Evolutionary conservation across 1,140 invertebrate species (phyloP).

Genomic region (Leptinotarsa lineolata): DNA sequence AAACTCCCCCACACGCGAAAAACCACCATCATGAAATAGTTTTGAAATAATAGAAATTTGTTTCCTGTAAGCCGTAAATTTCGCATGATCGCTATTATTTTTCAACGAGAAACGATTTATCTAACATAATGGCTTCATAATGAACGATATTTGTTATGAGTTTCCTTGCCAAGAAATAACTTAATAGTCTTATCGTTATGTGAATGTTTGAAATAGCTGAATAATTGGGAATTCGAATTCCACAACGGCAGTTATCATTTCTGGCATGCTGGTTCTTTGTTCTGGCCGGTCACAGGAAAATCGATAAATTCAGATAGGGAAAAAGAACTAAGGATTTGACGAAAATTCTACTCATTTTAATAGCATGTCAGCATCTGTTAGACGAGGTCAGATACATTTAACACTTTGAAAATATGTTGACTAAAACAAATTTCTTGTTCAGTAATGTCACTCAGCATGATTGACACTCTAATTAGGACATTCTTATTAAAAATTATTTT

Average conservation of each 20-base stretch:
- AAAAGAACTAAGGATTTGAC: too few relatives aligned
- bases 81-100: not conserved
- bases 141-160: slow-evolving; percentile 1
- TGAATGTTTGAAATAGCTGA: not conserved
- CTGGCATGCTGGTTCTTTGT: not conserved
- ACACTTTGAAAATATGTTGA: too few relatives aligned
- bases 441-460: too few relatives aligned
- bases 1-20: too few relatives aligned
- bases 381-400: too few relatives aligned
- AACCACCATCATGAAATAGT: too few relatives aligned
- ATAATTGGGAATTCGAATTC: not conserved
- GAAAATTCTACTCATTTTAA: too few relatives aligned
- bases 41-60: not conserved
- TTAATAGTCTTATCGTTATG: not conserved
- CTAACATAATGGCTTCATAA: not conserved
- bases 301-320: too few relatives aligned
- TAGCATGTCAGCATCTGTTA: too few relatives aligned
- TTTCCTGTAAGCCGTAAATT: not conserved
- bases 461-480: too few relatives aligned
- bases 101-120: not conserved
- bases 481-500: too few relatives aligned
- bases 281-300: not conserved
- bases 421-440: too few relatives aligned
- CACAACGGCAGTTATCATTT: not conserved
- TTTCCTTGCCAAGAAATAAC: slow-evolving; percentile 11